Conservation (phyloP, 2,888 invertebrate genomes). For the Troglohyphantes excavatus region DNA sequence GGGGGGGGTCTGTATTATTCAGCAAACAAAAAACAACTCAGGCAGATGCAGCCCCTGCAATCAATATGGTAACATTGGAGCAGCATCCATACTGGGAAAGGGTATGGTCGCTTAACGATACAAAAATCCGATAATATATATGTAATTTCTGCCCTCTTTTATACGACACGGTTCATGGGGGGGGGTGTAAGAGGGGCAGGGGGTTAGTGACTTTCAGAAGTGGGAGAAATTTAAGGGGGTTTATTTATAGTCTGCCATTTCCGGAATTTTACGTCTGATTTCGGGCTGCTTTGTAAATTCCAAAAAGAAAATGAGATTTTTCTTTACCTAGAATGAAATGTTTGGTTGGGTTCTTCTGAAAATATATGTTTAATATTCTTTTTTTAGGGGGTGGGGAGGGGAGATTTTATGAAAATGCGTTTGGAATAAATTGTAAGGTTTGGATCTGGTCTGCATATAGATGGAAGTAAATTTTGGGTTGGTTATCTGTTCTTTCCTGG, state of each 20-base stretch:
- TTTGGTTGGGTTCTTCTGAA: not conserved
- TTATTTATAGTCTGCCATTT: slow-evolving; percentile 56
- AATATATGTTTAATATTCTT: not conserved
- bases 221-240: slow-evolving; percentile 44
- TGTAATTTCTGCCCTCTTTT: slow-evolving; percentile 61
- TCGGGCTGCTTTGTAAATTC: slow-evolving; percentile 4
- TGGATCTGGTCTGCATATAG: not conserved
- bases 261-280: slow-evolving; percentile 45
- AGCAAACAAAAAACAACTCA: slow-evolving; percentile 6
- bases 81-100: slow-evolving; percentile 3
- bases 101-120: slow-evolving; percentile 64
- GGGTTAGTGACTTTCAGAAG: slow-evolving; percentile 53
- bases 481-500: too few relatives aligned
- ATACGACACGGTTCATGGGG: slow-evolving; percentile 10
- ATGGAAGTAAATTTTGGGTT: not conserved
- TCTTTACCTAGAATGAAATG: not conserved
- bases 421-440: not conserved
- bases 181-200: not conserved
- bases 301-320: not conserved
- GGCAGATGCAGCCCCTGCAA: slow-evolving; percentile 10
- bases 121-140: slow-evolving; percentile 74
- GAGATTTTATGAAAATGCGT: not conserved
- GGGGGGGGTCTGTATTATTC: slow-evolving; percentile 42
- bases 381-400: not conserved
- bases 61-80: slow-evolving; percentile 63